phyloP scores from a whole-genome alignment of 2,113 vertebrate species.

The Lepisosteus osseus region DNA sequence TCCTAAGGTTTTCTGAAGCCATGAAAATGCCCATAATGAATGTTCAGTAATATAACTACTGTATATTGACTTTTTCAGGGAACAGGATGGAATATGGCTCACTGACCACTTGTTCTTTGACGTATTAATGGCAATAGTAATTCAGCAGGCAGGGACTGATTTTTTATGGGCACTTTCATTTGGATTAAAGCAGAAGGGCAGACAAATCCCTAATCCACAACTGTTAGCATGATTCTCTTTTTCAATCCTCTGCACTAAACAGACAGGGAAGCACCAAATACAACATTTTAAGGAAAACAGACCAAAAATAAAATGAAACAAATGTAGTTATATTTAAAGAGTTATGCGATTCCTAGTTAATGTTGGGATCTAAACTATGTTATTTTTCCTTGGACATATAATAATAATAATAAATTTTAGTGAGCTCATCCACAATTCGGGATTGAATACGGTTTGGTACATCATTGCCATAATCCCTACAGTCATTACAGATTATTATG shows the following conservation, averaged over 20 bases:
- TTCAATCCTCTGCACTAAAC: background rate
- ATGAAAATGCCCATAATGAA: background rate
- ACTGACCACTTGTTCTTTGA: background rate
- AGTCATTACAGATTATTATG: too few species aligned
- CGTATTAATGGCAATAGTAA: background rate
- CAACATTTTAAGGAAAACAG: background rate
- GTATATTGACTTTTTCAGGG: background rate
- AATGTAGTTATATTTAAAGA: too few species aligned
- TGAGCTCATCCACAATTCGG: too few species aligned
- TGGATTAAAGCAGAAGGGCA: background rate
- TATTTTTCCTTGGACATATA: too few species aligned
- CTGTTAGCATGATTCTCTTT: background rate
- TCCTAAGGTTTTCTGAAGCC: too few species aligned
- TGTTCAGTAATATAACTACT: background rate
- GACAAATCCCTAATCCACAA: background rate
- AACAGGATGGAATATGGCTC: conserved; percentile 6
- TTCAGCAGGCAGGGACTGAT: background rate
- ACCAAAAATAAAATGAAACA: conserved; percentile 1
- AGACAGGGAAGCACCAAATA: background rate
- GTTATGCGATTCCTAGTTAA: too few species aligned
- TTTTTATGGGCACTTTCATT: background rate
- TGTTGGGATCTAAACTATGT: too few species aligned
- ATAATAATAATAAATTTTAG: too few species aligned
- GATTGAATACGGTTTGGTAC: too few species aligned
- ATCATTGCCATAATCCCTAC: too few species aligned